These are phyloP conservation scores for Drosophila rhopaloa DNA, from an alignment of 1,140 invertebrate genomes.

Conservation along the genomic window DNA sequence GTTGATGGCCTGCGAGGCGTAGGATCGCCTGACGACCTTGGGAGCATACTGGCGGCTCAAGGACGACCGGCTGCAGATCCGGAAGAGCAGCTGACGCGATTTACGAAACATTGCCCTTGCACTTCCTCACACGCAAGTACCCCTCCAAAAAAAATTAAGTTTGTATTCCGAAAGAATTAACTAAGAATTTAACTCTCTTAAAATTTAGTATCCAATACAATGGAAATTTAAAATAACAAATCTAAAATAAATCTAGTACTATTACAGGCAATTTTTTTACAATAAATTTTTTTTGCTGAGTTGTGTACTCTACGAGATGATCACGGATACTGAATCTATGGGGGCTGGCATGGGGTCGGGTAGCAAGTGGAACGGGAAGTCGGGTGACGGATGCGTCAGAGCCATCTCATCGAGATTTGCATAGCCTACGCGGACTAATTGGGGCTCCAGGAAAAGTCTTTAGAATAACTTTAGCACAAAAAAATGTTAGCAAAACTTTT, in stretches of 20 bases:
- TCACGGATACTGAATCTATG: conserved; percentile 33
- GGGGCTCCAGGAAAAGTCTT: background rate
- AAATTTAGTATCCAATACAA: conserved; percentile 30
- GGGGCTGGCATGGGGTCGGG: too few species aligned
- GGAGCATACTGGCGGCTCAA: conserved; percentile 42
- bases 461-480: background rate
- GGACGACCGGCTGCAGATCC: conserved; percentile 1
- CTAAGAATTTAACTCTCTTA: conserved; percentile 15
- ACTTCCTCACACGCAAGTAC: background rate
- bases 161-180: background rate
- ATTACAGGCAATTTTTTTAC: conserved; percentile 36
- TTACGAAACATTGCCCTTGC: conserved; percentile 50
- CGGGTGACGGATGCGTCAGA: background rate
- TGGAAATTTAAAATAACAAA: conserved; percentile 1
- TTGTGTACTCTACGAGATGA: conserved; percentile 53
- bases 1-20: conserved; percentile 75
- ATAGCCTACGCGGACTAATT: conserved; percentile 12
- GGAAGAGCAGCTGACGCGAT: conserved; percentile 44
- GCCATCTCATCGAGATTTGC: conserved; percentile 25
- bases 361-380: background rate
- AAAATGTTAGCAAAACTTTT: too few species aligned
- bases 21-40: conserved; percentile 49
- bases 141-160: background rate
- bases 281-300: conserved; percentile 38
- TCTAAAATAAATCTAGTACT: background rate